Evolutionary conservation across 2,113 vertebrate genomes (phyloP), one percentile per base, ranked within the genome.

Genomic region (Speoplatyrhinus poulsoni): DNA sequence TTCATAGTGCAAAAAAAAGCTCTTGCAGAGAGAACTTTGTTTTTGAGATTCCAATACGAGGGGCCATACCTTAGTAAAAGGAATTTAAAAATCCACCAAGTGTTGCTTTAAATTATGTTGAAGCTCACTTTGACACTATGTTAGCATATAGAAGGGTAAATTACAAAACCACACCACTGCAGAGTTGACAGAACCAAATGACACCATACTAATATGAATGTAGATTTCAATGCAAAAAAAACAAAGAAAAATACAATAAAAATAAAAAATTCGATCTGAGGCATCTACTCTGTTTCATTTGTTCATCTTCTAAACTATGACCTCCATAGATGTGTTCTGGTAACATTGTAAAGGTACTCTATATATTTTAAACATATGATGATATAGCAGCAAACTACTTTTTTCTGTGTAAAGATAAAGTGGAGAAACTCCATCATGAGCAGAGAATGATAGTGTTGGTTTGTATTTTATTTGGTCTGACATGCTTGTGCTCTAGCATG

Each of bases 181-280:
- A 82, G 67, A 76, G 81, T 85, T 89, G 69, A 76, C 82, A 80
- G 72, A 75, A 86, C 82, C 79, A 85, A 83, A 88, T 84, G 26
- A 80, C 73, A 80, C 83, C 79, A 69, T 85, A 84, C 76, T 88
- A 85, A 87, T 88, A 90, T 88, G 88, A 90, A 89, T 91, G 88
- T 90, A 87, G 62, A 85, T 73, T 85, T 86, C 73, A 76, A 66
- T 85, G 81, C 64, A 85, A 84, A 84, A 84, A 70, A 17, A 80
- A 76, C 0, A 26, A 26, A 26, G 2, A 26, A 26, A 26, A 26
- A 26, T 26, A 70, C 80, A 88, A 78, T 47, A 10, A 8, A 67
- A 61, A 76, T 33, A 81, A 70, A 65, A 3, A 65, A 72, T 87
- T 79, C 81, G 77, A 77, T 85, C 78, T 71, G 74, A 78, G 62